Percentiles rank a stretch among this genome's conserved stretches.
Conservation (phyloP, 1,140 invertebrate species). For the Drosophila ficusphila region DNA sequence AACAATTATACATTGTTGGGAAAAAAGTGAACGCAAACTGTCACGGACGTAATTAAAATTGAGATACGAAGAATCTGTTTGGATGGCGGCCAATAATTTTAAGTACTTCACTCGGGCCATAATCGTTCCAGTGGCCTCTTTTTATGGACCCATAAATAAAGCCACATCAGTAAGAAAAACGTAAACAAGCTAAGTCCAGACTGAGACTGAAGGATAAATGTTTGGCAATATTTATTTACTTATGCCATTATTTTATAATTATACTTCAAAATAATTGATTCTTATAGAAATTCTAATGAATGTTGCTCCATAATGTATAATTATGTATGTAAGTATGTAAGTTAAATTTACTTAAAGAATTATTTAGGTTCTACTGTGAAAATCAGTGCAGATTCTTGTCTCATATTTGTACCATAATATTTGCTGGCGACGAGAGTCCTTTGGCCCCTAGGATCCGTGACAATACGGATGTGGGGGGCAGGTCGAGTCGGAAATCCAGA, state of each 20-base stretch:
- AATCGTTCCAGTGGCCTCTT: constrained; percentile 52
- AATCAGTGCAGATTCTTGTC: constrained; percentile 20
- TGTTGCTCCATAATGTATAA: too few relatives aligned
- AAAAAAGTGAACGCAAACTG: constrained; percentile 51
- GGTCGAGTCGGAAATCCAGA: constrained; percentile 58
- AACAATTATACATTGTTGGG: constrained; percentile 18
- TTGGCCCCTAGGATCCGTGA: constrained; percentile 9
- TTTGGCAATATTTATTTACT: background rate
- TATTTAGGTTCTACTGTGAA: background rate
- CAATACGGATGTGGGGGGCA: constrained; percentile 20
- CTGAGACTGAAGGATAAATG: constrained; percentile 33
- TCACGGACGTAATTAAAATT: constrained; percentile 55
- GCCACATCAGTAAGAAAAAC: constrained; percentile 27
- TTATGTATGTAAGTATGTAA: too few relatives aligned
- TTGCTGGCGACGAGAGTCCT: constrained; percentile 47
- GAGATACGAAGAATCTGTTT: constrained; percentile 52
- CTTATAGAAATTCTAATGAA: too few relatives aligned
- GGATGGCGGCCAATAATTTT: constrained; percentile 57
- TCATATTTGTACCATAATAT: constrained; percentile 50
- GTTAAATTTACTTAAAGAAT: background rate
- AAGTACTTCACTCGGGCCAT: constrained; percentile 49
- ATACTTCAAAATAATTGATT: too few relatives aligned
- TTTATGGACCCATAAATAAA: constrained; percentile 68
- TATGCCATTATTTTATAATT: too few relatives aligned
- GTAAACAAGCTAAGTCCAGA: constrained; percentile 28